phyloP scores from a whole-genome alignment of 2,113 vertebrate genomes.

The Gopherus evgoodei region DNA sequence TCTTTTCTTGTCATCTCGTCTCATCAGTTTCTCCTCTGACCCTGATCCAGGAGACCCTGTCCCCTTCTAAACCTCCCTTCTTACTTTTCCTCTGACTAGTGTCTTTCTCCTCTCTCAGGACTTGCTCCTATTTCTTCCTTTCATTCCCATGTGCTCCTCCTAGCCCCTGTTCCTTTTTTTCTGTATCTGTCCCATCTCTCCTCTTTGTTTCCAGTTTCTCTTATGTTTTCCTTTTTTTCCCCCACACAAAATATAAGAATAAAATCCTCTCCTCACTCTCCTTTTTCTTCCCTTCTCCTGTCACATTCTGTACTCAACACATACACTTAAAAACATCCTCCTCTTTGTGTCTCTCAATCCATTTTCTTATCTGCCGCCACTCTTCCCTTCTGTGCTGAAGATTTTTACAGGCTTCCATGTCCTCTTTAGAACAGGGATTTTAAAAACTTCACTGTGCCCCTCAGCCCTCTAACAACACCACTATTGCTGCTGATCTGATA shows the following conservation, averaged over 20 bases:
- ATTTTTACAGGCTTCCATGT: neutral
- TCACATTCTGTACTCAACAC: neutral
- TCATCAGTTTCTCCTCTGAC: neutral
- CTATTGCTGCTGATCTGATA: neutral
- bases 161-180: neutral
- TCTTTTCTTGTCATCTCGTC: neutral
- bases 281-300: neutral
- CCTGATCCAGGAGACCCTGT: neutral
- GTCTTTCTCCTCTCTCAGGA: neutral
- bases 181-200: neutral
- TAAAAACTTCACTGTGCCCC: rapidly evolving
- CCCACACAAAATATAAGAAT: neutral
- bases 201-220: neutral
- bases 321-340: neutral
- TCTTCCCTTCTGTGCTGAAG: neutral
- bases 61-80: neutral
- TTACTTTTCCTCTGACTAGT: neutral
- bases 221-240: neutral
- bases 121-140: neutral
- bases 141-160: neutral
- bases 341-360: rapidly evolving
- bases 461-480: neutral
- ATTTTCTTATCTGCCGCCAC: rapidly evolving
- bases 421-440: rapidly evolving
- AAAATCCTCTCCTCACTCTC: neutral